Base-by-base conservation (phyloP, 2,797 vertebrate species). In the Pseudocheirus occidentalis region DNA sequence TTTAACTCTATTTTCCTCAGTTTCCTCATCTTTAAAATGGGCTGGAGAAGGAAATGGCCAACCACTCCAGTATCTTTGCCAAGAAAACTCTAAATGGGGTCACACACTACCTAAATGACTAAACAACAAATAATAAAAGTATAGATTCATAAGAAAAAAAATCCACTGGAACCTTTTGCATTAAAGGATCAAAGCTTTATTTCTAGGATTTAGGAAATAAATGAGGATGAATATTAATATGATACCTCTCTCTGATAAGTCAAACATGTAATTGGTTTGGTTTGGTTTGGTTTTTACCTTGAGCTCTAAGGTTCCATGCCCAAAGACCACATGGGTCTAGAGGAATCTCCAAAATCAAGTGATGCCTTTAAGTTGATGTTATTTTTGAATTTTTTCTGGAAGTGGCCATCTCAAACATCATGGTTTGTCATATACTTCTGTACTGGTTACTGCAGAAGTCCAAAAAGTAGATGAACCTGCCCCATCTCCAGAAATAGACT, bases 101-200 rank as follows among this genome's bases (percentile, higher is more conserved):
- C 3, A 87, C 31, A 40, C 2, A 46, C 0, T 2, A 81, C n/a
- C 7, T 3, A 46, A 40, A 46, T 40, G 40, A 18, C 62, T 73
- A 16, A 66, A 73, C n/a, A 10, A 21, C 18, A 6, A 81, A 81
- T 81, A 40, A 40, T 81, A 40, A 81, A 81, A 81, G 66, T 40
- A 81, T 81, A 81, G n/a, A 6, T 40, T 81, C 66, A 9, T 46
- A 53, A 94, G 59, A 55, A 56, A 53, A 91, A 91, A 94, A 96
- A 31, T 90, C 55, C 31, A 62, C 55, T 91, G 46, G 81, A 94
- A 92, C 89, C 55, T 95, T 96, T 81, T 92, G 53, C 91, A 94
- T 95, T 89, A 94, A 95, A 92, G 31, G 92, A 96, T 96, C 58
- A 95, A 95, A 95, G 58, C 29, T 90, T 94, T 94, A 94, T 93